Evolutionary conservation across 2,797 vertebrate species (phyloP).

Genomic region (Champsocephalus gunnari): DNA sequence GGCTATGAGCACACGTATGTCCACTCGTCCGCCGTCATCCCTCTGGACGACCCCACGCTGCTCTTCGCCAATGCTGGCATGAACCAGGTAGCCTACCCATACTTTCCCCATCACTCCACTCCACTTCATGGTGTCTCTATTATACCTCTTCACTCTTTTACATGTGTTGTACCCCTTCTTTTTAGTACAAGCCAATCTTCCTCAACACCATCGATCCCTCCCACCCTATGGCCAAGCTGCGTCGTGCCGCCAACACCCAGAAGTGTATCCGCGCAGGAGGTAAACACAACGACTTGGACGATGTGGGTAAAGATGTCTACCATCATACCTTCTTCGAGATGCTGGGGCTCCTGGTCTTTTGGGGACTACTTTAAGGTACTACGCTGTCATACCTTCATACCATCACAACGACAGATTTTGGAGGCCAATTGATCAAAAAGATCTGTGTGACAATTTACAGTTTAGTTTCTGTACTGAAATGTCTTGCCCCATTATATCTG

Average conservation of each 20-base stretch:
- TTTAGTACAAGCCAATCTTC: constrained; percentile 98
- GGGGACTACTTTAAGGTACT: constrained; percentile 98
- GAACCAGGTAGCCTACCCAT: constrained; percentile 90
- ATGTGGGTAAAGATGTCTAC: constrained; percentile 98
- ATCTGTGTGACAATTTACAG: not conserved
- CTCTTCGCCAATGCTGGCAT: constrained; percentile 99
- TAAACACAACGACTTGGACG: constrained; percentile 98
- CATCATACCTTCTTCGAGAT: constrained; percentile 99
- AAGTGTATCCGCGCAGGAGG: constrained; percentile 98
- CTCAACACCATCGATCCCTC: constrained; percentile 98
- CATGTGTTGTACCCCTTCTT: not conserved
- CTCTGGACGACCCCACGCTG: constrained; percentile 95
- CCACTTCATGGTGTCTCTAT: not conserved
- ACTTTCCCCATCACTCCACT: rapidly evolving
- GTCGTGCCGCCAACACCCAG: constrained; percentile 95
- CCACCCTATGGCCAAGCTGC: constrained; percentile 94
- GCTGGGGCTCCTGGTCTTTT: constrained; percentile 99
- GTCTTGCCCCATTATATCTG: not conserved
- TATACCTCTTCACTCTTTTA: not conserved
- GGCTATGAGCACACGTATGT: constrained; percentile 91
- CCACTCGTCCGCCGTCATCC: constrained; percentile 94
- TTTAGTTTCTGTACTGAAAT: not conserved
- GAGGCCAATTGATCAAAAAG: too few species aligned
- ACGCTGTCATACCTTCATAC: not conserved
- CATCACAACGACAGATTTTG: too few species aligned